Evolutionary conservation across 2,888 invertebrate species (phyloP), one percentile per base, ranked within the genome.

Genomic region (Anaspis maculata): DNA sequence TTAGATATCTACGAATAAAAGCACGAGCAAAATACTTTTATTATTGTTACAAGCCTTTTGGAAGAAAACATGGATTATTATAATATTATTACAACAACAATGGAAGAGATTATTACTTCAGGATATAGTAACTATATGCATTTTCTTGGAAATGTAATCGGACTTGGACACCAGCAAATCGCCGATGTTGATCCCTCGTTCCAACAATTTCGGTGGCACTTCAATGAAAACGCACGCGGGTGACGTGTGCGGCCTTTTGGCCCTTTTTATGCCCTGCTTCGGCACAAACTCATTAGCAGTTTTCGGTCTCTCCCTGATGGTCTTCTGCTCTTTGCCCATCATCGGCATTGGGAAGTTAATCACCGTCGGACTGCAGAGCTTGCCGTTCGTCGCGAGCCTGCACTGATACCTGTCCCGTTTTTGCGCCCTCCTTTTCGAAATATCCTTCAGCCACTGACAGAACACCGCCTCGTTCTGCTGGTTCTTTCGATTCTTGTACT

Each of bases 391-490:
- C 13, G 22, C 13, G 12, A 34, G 26, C 11, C 27, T 35, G 12
- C 11, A 22, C 4, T 7, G n/a, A n/a, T n/a, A n/a, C 11, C 15
- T 30, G 27, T 36, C 22, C 28, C 28, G 21, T 25, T 32, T 23
- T 31, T 38, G 32, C 16, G 22, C 37, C 41, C 51, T 54, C 26
- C 59, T 49, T 30, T 44, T 49, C 2, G 57, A 46, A 5, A 62
- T 44, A 15, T 59, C 56, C 42, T 67, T 67, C 27, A 73, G 53
- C 73, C 73, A 73, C 16, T 68, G 69, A 26, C 67, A 67, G 35
- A 73, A 73, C 25, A 71, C 70, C 23, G 64, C 57, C 49, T 73
- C 73, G 50, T 73, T 73, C 39, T 71, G 59, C 45, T 62, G 52
- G 13, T 57, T 51, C 37, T 52, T 59, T 32, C 57, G 42, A 25